These are phyloP conservation scores for Luidia sarsii DNA, from an alignment of 53 echinoderm and acorn worm genomes.

Conservation along the genomic window DNA sequence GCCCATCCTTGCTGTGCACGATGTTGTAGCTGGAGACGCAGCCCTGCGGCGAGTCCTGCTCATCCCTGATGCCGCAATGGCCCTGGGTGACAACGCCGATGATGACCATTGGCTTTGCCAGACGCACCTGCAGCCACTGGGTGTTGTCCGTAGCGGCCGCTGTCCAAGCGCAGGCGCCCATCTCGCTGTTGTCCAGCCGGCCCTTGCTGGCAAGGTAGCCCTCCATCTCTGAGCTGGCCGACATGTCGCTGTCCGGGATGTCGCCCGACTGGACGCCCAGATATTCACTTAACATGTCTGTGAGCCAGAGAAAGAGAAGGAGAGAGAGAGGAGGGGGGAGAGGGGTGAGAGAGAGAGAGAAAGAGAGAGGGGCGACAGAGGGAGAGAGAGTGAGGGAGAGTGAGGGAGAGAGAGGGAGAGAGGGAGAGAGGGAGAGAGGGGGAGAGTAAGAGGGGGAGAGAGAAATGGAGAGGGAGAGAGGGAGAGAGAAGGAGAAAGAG, in stretches of 20 bases:
- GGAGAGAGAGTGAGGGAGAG: too few species aligned
- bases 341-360: too few species aligned
- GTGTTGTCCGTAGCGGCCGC: neutral
- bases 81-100: constrained; percentile 32
- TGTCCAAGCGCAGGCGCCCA: constrained; percentile 20
- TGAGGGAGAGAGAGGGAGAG: too few species aligned
- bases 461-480: too few species aligned
- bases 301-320: too few species aligned
- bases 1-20: neutral
- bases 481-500: too few species aligned
- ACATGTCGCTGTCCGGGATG: neutral
- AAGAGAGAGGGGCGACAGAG: too few species aligned
- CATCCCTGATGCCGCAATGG: constrained; percentile 2
- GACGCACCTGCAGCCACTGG: constrained; percentile 31
- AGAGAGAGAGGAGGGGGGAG: too few species aligned
- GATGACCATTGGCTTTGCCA: neutral
- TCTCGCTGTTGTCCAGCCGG: constrained; percentile 17
- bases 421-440: too few species aligned
- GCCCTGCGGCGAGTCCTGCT: neutral
- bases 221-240: neutral
- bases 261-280: constrained; percentile 21
- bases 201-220: neutral
- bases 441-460: too few species aligned
- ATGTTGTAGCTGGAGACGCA: constrained; percentile 13
- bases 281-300: constrained; percentile 36